Evolutionary conservation across 2,113 vertebrate species (phyloP), one percentile per base, ranked within the genome.

Genomic region (Osmerus mordax): DNA sequence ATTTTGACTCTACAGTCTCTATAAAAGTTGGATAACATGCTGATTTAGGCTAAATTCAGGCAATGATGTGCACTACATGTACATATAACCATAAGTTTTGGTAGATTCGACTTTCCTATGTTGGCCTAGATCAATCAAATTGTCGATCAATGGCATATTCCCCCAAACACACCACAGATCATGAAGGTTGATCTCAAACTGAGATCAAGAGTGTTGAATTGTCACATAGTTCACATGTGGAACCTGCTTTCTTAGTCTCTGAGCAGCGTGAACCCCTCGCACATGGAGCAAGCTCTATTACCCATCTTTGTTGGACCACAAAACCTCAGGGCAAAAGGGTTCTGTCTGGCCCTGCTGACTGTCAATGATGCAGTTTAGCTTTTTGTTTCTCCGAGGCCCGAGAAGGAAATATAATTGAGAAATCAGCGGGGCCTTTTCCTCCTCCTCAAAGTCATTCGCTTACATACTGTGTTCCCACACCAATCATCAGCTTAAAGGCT

Each of bases 401-500:
- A 86, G 87, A 85, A 89, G 78, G 76, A 88, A 86, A 84, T 85
- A 87, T 91, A 91, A 92, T 91, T 91, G 89, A 91, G 90, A 90
- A 92, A 91, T 90, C 91, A 93, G 91, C 86, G 75, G 88, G 87
- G 78, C 71, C 76, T 81, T 81, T 84, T 85, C 77, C 76, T 86
- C 79, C 79, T 78, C 67, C 88, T 88, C 85, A 89, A 91, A 91
- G 89, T 90, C 83, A 91, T 92, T 91, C 89, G 84, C 89, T 89
- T 89, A 89, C 91, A 91, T 88, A 90, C 86, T 87, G 88, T 84
- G 85, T 87, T 91, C 81, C 87, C 86, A 89, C 88, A 91, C 89
- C 91, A 89, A 92, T 92, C 91, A 91, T 89, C 83, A 90, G 87
- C 88, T 92, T 93, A 91, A 85, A 77, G 72, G 89, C 89, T 92